Evolutionary conservation across 37 sponge, comb jelly and placozoan species (phyloP).

Genomic region (Theonella swinhoei): DNA sequence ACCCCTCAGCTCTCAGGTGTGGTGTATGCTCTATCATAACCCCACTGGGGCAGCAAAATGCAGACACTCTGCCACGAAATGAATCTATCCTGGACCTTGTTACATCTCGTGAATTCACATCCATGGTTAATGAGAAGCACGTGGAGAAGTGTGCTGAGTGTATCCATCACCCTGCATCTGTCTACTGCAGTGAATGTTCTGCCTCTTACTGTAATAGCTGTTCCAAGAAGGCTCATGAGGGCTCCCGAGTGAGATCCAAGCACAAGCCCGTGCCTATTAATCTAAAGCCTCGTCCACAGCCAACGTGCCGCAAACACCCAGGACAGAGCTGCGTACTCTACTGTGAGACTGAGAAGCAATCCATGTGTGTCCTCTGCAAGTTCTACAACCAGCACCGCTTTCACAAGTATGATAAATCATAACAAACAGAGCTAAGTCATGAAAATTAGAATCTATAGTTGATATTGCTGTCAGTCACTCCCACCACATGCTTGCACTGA

Average conservation of each 20-base stretch:
- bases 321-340: conserved; percentile 85
- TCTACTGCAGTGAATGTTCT: conserved; percentile 77
- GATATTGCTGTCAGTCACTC: too few species aligned
- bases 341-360: conserved; percentile 81
- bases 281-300: conserved; percentile 68
- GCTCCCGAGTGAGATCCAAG: conserved; percentile 55
- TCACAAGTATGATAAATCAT: conserved; percentile 69
- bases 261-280: conserved; percentile 80
- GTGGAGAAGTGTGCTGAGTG: conserved; percentile 86
- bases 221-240: conserved; percentile 63
- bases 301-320: conserved; percentile 76
- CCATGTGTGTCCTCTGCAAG: conserved; percentile 90
- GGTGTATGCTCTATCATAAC: conserved; percentile 60
- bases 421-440: too few species aligned
- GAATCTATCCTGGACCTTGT: conserved; percentile 69
- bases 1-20: conserved; percentile 63
- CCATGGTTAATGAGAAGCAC: conserved; percentile 18
- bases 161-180: conserved; percentile 37
- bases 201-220: conserved; percentile 76
- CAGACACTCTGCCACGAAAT: conserved; percentile 49
- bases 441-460: too few species aligned
- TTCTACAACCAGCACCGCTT: conserved; percentile 81
- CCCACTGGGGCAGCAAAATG: conserved; percentile 53
- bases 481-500: too few species aligned
- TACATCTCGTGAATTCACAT: conserved; percentile 44